Conservation (phyloP, 2,888 invertebrate genomes). For the Cosmia trapezina region DNA sequence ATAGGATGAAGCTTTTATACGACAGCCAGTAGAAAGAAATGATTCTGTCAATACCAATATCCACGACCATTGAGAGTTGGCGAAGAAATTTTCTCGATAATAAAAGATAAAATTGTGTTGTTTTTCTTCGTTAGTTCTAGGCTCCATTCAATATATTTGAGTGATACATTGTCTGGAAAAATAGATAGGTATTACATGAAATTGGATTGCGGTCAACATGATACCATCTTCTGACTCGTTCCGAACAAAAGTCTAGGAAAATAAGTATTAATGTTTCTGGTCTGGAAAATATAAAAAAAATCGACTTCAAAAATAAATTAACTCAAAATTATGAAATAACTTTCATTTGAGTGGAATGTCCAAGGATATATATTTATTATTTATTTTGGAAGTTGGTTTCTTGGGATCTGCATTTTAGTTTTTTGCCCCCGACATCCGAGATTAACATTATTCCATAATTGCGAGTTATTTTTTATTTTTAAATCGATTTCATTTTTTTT, state of each 20-base stretch:
- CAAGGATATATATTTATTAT: too few relatives aligned
- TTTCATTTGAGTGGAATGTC: too few relatives aligned
- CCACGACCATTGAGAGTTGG: slow-evolving; percentile 40
- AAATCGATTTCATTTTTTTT: too few relatives aligned
- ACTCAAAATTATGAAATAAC: too few relatives aligned
- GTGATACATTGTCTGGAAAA: slow-evolving; percentile 54
- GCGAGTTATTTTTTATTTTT: too few relatives aligned
- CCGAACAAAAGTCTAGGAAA: slow-evolving; percentile 16
- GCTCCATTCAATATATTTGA: slow-evolving; percentile 53
- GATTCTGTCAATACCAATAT: slow-evolving; percentile 51
- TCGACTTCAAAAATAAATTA: too few relatives aligned
- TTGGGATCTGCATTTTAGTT: too few relatives aligned
- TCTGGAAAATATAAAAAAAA: neutral
- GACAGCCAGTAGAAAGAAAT: slow-evolving; percentile 25
- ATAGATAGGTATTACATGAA: slow-evolving; percentile 51
- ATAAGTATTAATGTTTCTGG: slow-evolving; percentile 23
- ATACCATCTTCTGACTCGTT: slow-evolving; percentile 30
- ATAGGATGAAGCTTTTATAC: neutral
- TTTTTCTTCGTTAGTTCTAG: slow-evolving; percentile 49
- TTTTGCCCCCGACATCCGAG: too few relatives aligned
- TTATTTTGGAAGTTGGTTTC: too few relatives aligned
- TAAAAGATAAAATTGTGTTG: slow-evolving; percentile 49
- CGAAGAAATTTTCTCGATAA: slow-evolving; percentile 49
- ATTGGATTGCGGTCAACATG: slow-evolving; percentile 59
- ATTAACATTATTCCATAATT: too few relatives aligned